A percentile compares a stretch with the other conserved stretches of the same genome.
Conservation (phyloP, 2,888 invertebrate species). For the Latrodectus elegans region DNA sequence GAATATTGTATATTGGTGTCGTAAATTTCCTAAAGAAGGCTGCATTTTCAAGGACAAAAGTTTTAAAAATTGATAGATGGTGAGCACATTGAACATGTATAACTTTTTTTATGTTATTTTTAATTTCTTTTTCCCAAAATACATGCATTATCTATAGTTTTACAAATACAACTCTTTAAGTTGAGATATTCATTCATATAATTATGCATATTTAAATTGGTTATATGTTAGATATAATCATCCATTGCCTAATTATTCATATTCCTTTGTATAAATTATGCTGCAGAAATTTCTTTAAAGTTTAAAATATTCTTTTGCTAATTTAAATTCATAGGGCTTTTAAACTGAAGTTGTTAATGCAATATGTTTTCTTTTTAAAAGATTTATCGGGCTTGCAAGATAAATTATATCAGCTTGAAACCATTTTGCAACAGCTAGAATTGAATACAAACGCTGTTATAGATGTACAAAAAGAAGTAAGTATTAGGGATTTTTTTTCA, state of each 20-base stretch:
- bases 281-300: background rate
- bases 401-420: conserved; percentile 81
- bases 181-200: background rate
- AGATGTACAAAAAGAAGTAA: conserved; percentile 63
- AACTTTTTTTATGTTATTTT: too few species aligned
- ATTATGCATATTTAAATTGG: background rate
- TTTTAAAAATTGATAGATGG: too few species aligned
- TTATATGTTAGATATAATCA: background rate
- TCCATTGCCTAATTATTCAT: background rate
- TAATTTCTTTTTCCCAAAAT: too few species aligned
- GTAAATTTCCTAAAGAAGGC: too few species aligned
- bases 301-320: background rate
- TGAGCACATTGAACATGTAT: too few species aligned
- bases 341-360: background rate
- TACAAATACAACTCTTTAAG: background rate
- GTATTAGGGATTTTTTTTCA: background rate
- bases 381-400: conserved; percentile 81
- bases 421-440: conserved; percentile 80
- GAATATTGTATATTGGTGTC: too few species aligned
- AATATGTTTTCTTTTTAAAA: conserved; percentile 69
- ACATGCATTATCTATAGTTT: too few species aligned
- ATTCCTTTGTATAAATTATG: background rate
- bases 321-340: background rate
- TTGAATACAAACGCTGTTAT: conserved; percentile 67
- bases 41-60: too few species aligned